Base-by-base conservation (phyloP, 2,797 vertebrate genomes). In the Microctenopoma steveboyesi region DNA sequence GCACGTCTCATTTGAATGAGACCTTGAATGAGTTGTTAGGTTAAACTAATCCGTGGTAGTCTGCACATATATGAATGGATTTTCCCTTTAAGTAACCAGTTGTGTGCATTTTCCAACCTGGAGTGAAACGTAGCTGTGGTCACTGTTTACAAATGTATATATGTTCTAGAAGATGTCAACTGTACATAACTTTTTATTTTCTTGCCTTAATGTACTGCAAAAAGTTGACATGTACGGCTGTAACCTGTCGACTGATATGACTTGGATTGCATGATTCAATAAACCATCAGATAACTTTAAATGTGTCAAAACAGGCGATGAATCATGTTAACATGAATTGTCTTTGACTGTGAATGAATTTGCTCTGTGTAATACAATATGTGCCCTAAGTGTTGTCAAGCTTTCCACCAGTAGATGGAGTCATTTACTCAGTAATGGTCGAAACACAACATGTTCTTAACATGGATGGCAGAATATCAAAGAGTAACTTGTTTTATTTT, bases 231-330 rank as follows among this genome's bases (percentile, higher is more conserved):
- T 88, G 87, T 86, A 76, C 79, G 90, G 88, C 85, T 92, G 86
- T 86, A 87, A 82, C 50, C 50, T 83, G 87, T 85, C 86, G 91
- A 89, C 85, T 87, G 82, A 83, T 84, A 76, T 86, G 86, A 90
- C 73, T 76, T 86, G 84, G 87, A 88, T 89, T 88, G 92, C 91
- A 90, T 93, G 90, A 91, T 91, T 92, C 83, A 94, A 92, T 91
- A 91, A 93, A 94, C 76, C 68, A 76, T 82, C 80, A 80, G 70
- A 79, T 56, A 69, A 81, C 82, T 62, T 62, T 1, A 8, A 39
- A 49, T 15, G 67, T 51, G 39, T 79, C 33, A 12, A 51, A 55
- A 2, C 14, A 48, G 50, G 9, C 52, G 48, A n/a, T 22, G 22
- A 22, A 22, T 63, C 8, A 0, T 52, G 65, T 7, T 25, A 42